phyloP scores from a whole-genome alignment of 1,140 invertebrate species.

The Drosophila bifasciata region DNA sequence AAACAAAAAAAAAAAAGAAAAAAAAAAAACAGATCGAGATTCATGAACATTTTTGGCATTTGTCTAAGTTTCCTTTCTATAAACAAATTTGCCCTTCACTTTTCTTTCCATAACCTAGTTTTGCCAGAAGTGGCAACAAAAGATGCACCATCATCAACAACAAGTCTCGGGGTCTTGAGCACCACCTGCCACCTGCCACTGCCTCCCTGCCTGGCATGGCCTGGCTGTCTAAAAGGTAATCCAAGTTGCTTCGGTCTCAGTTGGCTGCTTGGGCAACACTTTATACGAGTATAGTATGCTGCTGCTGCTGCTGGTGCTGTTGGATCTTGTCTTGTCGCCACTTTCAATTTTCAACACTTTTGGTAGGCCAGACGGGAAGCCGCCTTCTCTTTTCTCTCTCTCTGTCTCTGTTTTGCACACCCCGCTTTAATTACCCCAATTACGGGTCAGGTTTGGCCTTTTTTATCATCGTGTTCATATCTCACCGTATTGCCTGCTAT shows the following conservation, averaged over 20 bases:
- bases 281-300: conserved; percentile 32
- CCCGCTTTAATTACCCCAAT: conserved; percentile 73
- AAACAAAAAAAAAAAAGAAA: conserved; percentile 2
- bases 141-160: conserved; percentile 75
- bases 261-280: conserved; percentile 78
- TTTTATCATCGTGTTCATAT: conserved; percentile 33
- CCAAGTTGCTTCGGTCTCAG: conserved; percentile 74
- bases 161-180: conserved; percentile 45
- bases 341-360: conserved; percentile 73
- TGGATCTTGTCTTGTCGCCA: conserved; percentile 27
- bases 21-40: conserved; percentile 5
- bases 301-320: conserved; percentile 17
- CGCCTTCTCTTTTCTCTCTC: conserved; percentile 16
- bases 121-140: conserved; percentile 60
- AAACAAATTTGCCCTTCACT: conserved; percentile 78
- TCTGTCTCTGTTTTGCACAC: conserved; percentile 13
- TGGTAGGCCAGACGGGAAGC: no score
- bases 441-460: conserved; percentile 33
- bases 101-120: conserved; percentile 83
- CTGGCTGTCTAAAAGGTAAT: conserved; percentile 67
- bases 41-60: conserved; percentile 39
- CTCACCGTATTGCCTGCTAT: conserved; percentile 81
- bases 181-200: conserved; percentile 25
- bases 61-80: conserved; percentile 74
- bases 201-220: conserved; percentile 7